These are phyloP conservation scores for Leptinotarsa lineolata DNA, from an alignment of 1,140 invertebrate genomes.

Conservation along the genomic window DNA sequence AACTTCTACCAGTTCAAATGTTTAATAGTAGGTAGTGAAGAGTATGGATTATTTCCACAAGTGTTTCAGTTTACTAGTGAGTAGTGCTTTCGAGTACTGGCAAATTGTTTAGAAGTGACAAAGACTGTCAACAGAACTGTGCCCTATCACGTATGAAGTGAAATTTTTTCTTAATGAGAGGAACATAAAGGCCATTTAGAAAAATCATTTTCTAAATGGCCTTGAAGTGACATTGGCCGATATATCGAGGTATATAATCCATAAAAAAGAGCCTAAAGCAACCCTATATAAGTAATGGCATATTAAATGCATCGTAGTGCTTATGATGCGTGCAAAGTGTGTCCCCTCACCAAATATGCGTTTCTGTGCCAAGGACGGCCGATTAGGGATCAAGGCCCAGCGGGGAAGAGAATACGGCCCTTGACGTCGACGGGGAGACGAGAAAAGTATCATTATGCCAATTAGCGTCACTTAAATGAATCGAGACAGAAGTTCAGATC, in stretches of 20 bases:
- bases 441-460: slow-evolving; percentile 24
- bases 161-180: too few relatives aligned
- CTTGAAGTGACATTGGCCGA: neutral
- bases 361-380: slow-evolving; percentile 25
- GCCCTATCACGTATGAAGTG: too few relatives aligned
- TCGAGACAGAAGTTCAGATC: slow-evolving; percentile 6
- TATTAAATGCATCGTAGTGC: slow-evolving; percentile 18
- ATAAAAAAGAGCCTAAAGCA: slow-evolving; percentile 14
- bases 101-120: too few relatives aligned
- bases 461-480: slow-evolving; percentile 19
- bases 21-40: too few relatives aligned
- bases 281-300: slow-evolving; percentile 22
- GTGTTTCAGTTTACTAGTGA: too few relatives aligned
- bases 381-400: slow-evolving; percentile 22
- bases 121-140: too few relatives aligned
- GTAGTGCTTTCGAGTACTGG: too few relatives aligned
- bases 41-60: too few relatives aligned
- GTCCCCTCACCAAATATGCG: neutral
- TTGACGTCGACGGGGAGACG: neutral
- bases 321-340: slow-evolving; percentile 24
- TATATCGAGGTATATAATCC: neutral
- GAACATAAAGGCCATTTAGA: too few relatives aligned
- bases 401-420: neutral
- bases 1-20: too few relatives aligned
- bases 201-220: too few relatives aligned